Evolutionary conservation across 2,888 invertebrate genomes (phyloP), one percentile per base, ranked within the genome.

Genomic region (Rhingia rostrata): DNA sequence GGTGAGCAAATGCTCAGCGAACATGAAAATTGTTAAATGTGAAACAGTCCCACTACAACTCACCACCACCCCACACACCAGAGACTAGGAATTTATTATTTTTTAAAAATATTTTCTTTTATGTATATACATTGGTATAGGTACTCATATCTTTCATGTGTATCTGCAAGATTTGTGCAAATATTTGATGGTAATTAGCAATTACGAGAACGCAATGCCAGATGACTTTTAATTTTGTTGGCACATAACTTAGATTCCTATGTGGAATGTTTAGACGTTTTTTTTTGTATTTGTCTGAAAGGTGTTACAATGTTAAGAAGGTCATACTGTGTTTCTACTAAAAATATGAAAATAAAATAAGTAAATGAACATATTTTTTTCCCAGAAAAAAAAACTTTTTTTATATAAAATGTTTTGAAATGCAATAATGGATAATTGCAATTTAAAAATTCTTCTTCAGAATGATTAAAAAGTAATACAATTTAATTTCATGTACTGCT

Each of bases 111-210:
- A 33, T 14, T 35, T 63, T 53, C 14, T n/a, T 33, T 33, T 9
- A 7, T 66, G 33, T 14, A 10, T 3, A 22, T 22, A 22, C 22
- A 22, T 22, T 22, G 22, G 22, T 22, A 7, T 14, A 32, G 32
- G 33, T 12, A 30, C 30, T 22, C 35, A 61, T 37, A 63, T 30
- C 33, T 43, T 7, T 12, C 37, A 43, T 56, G n/a, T 61, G 66
- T 75, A 58, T 58, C 51, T 60, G 49, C 37, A 58, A 63, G 69
- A 81, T 77, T 82, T 75, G 69, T 64, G 77, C 70, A 82, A 82
- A 82, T 82, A 82, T 82, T 82, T 77, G 61, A 72, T 47, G 72
- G 77, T 82, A 77, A 82, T 82, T 77, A 82, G 66, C 72, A 77
- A 72, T 82, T 70, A 66, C 72, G 66, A 61, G 81, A 75, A 77